A percentile compares a stretch with the other conserved stretches of the same genome.
These are phyloP conservation scores for Formica selysi DNA, from an alignment of 1,140 invertebrate genomes.

Conservation along the genomic window DNA sequence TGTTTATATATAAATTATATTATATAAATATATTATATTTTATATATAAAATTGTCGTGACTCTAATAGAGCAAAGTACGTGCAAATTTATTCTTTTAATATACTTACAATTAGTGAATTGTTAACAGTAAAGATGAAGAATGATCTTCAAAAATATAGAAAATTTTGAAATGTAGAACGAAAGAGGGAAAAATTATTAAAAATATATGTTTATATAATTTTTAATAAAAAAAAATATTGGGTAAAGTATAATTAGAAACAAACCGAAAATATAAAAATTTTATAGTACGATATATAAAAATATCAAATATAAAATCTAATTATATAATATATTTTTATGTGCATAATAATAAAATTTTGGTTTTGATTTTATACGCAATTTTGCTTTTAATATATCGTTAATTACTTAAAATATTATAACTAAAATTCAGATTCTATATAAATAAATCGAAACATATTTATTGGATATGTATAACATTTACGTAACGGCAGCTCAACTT, in stretches of 20 bases:
- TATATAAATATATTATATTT: too few species aligned
- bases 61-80: neutral
- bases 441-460: neutral
- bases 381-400: neutral
- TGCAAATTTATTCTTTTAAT: constrained; percentile 17
- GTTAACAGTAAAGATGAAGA: neutral
- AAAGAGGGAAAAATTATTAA: neutral
- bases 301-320: neutral
- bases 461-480: neutral
- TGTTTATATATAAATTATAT: too few species aligned
- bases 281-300: too few species aligned
- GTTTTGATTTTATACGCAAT: neutral
- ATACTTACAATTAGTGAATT: neutral
- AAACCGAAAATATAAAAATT: neutral
- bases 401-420: neutral
- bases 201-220: neutral
- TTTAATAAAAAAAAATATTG: neutral
- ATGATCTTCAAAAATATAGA: neutral
- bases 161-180: neutral
- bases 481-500: neutral
- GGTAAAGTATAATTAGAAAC: neutral
- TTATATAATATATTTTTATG: constrained; percentile 11
- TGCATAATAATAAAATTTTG: neutral
- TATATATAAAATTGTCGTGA: constrained; percentile 1
- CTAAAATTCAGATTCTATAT: neutral